phyloP scores from a whole-genome alignment of 2,888 invertebrate genomes.

The Fragum fragum region DNA sequence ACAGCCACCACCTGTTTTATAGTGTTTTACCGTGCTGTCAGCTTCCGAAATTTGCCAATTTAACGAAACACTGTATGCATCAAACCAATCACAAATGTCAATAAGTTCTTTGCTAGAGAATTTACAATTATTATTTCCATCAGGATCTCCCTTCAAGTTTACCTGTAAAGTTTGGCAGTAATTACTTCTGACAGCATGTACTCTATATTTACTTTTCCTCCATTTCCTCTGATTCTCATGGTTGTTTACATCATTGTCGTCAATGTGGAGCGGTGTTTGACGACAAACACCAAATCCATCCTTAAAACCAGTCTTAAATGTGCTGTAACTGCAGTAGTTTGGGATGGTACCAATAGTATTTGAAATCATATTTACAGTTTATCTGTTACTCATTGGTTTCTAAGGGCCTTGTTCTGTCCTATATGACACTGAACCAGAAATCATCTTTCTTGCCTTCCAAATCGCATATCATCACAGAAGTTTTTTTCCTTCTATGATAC shows the following conservation, averaged over 20 bases:
- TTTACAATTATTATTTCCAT: conserved; percentile 40
- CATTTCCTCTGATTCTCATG: not conserved
- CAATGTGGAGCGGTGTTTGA: not conserved
- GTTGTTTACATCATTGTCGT: too few relatives aligned
- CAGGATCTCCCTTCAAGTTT: conserved; percentile 26
- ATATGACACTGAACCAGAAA: too few relatives aligned
- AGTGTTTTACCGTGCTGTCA: not conserved
- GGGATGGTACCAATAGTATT: conserved; percentile 47
- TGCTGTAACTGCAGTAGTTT: conserved; percentile 57
- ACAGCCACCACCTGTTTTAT: conserved; percentile 16
- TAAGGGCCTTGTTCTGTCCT: too few relatives aligned
- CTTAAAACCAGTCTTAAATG: conserved; percentile 56
- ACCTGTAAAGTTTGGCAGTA: conserved; percentile 24
- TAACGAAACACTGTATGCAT: conserved; percentile 58
- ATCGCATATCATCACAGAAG: too few relatives aligned
- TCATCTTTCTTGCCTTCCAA: too few relatives aligned
- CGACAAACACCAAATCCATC: conserved; percentile 50
- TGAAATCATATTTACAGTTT: not conserved
- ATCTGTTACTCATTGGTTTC: too few relatives aligned
- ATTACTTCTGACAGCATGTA: conserved; percentile 23
- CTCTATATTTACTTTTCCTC: conserved; percentile 21
- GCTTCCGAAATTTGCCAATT: not conserved
- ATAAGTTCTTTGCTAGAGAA: conserved; percentile 2
- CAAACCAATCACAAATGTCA: conserved; percentile 58
- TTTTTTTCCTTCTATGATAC: too few relatives aligned